Evolutionary conservation across 92 coral and sea anemone species (phyloP), one percentile per base, ranked within the genome.

Genomic region (Zoanthus sansibaricus): DNA sequence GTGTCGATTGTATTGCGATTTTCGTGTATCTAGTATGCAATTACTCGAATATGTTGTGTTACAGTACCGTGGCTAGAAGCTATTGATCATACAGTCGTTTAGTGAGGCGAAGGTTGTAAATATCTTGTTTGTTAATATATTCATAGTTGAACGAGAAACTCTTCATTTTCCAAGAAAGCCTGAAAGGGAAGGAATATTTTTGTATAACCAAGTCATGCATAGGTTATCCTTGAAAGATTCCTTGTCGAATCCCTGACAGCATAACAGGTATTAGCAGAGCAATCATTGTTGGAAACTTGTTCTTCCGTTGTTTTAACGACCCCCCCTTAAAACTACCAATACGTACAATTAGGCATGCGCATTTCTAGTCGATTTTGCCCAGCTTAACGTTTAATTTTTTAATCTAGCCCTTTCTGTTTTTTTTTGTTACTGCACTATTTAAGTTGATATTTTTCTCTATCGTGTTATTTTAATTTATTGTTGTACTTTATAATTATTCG

Each of bases 381-480:
- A 9, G 32, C 33, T 9, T 31, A 6, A 31, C 13, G 44, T 72
- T 44, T 5, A 37, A 44, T 4, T 4, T 21, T 17, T 72, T 17
- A 16, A 44, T 44, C n/a, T 73, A 3, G 7, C 25, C 10, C 77
- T 1, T 5, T 74, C 25, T 25, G 25, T 25, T 20, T 9, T 17
- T 17, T 75, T 10, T 51, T 2, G 79, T 13, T 48, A 31, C 6
- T 32, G 12, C 1, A 10, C 21, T 55, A 31, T 16, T 9, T 54
- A 18, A 18, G 46, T 45, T 13, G 9, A 46, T 37, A 37, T 46
- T 25, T 46, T 30, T 48, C 46, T 6, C 48, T 44, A 30, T 32
- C 66, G 6, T 46, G 48, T 75, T 76, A 58, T 25, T 54, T 76
- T 76, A 54, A 54, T 76, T 76, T 76, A 76, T 25, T n/a, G 67